Evolutionary conservation across 92 coral and sea anemone species (phyloP).

Genomic region (Paragorgia papillata): DNA sequence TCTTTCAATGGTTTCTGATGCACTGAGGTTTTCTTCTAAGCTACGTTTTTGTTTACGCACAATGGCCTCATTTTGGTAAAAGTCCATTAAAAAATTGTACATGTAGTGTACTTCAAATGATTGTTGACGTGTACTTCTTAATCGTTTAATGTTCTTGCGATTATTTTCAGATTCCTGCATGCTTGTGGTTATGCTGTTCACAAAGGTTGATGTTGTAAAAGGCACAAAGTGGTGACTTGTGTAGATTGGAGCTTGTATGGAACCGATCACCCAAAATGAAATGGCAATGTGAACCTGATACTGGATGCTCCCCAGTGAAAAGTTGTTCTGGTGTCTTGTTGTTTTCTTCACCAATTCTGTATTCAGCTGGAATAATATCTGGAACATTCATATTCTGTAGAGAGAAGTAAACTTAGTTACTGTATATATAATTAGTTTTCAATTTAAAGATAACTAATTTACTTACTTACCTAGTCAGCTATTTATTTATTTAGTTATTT

Average conservation of each 20-base stretch:
- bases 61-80: conserved; percentile 26
- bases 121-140: conserved; percentile 35
- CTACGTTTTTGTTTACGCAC: conserved; percentile 12
- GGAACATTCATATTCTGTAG: no score
- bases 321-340: no score
- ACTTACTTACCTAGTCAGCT: no score
- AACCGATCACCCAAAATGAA: conserved; percentile 47
- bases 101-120: conserved; percentile 18
- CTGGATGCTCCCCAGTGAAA: conserved; percentile 10
- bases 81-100: conserved; percentile 49
- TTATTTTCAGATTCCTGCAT: conserved; percentile 42
- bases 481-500: no score
- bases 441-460: no score
- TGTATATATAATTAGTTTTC: no score
- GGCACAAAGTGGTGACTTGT: conserved; percentile 41
- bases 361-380: no score
- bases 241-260: conserved; percentile 28
- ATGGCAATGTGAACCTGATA: not conserved
- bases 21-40: no score
- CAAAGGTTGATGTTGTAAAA: conserved; percentile 38
- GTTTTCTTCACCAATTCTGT: no score
- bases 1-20: no score
- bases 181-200: conserved; percentile 39
- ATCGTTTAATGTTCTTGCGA: conserved; percentile 43
- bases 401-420: no score